Evolutionary conservation across 1,140 invertebrate genomes (phyloP).

Genomic region (Euwallacea similis): DNA sequence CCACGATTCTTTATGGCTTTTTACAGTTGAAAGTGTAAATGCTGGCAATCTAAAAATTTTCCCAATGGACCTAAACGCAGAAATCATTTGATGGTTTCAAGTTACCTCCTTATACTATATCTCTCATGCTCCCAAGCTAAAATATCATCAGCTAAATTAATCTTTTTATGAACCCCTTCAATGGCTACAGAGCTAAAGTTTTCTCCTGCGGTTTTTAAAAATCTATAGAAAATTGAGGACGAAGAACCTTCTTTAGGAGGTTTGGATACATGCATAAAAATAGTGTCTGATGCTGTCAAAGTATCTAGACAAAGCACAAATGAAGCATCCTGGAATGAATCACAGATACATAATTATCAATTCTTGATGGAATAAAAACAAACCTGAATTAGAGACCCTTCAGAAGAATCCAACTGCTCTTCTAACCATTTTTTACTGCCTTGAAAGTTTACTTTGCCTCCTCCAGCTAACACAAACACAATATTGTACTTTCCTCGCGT

Average conservation of each 20-base stretch:
- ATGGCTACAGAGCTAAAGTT: slow-evolving; percentile 61
- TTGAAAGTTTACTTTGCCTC: slow-evolving; percentile 91
- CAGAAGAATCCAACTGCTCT: slow-evolving; percentile 80
- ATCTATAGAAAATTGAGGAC: slow-evolving; percentile 71
- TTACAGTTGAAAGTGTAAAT: slow-evolving; percentile 54
- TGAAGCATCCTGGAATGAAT: slow-evolving; percentile 71
- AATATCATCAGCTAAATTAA: slow-evolving; percentile 91
- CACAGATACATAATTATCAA: slow-evolving; percentile 3
- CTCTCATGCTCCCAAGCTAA: slow-evolving; percentile 95
- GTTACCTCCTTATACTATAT: slow-evolving; percentile 81
- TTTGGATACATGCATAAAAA: slow-evolving; percentile 95
- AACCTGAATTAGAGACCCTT: slow-evolving; percentile 74
- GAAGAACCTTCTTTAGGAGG: slow-evolving; percentile 86
- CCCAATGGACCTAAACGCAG: neutral
- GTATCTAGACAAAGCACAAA: slow-evolving; percentile 93
- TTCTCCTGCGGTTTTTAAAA: slow-evolving; percentile 63
- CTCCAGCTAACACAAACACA: slow-evolving; percentile 88
- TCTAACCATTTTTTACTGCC: slow-evolving; percentile 97
- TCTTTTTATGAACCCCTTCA: slow-evolving; percentile 92
- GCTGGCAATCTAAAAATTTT: slow-evolving; percentile 36
- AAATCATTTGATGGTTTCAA: neutral
- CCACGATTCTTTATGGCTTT: slow-evolving; percentile 63
- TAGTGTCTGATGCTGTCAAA: slow-evolving; percentile 65
- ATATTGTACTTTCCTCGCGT: slow-evolving; percentile 86
- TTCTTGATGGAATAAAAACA: neutral